phyloP scores from a whole-genome alignment of 2,113 vertebrate genomes.

The Rana temporaria region DNA sequence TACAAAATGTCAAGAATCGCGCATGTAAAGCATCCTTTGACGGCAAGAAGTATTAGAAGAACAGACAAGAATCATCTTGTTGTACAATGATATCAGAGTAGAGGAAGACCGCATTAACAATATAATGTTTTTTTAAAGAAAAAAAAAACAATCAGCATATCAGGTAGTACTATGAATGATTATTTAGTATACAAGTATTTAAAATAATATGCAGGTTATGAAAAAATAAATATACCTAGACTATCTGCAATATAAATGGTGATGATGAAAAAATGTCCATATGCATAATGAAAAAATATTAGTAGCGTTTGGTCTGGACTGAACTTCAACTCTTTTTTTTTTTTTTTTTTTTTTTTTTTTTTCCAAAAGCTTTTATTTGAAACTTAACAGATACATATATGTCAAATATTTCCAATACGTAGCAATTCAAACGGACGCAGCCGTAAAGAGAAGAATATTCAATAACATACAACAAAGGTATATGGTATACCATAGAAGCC shows the following conservation, averaged over 20 bases:
- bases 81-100: background rate
- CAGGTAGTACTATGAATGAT: background rate
- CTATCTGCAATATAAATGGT: background rate
- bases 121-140: background rate
- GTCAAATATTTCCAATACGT: too few species aligned
- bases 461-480: too few species aligned
- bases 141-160: constrained; percentile 3
- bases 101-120: background rate
- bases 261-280: too few species aligned
- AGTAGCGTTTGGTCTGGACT: too few species aligned
- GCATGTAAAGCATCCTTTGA: constrained; percentile 38
- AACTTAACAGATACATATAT: too few species aligned
- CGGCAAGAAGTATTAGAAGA: constrained; percentile 2
- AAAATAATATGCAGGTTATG: background rate
- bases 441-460: too few species aligned
- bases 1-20: constrained; percentile 37
- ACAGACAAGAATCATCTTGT: background rate
- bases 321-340: too few species aligned
- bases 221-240: background rate
- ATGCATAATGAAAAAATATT: too few species aligned
- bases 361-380: too few species aligned
- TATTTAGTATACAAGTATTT: background rate
- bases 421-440: too few species aligned
- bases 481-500: too few species aligned
- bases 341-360: too few species aligned